A percentile compares a stretch with the other conserved stretches of the same genome.
Conservation (phyloP, 2,113 vertebrate genomes). For the Oophaga pumilio region DNA sequence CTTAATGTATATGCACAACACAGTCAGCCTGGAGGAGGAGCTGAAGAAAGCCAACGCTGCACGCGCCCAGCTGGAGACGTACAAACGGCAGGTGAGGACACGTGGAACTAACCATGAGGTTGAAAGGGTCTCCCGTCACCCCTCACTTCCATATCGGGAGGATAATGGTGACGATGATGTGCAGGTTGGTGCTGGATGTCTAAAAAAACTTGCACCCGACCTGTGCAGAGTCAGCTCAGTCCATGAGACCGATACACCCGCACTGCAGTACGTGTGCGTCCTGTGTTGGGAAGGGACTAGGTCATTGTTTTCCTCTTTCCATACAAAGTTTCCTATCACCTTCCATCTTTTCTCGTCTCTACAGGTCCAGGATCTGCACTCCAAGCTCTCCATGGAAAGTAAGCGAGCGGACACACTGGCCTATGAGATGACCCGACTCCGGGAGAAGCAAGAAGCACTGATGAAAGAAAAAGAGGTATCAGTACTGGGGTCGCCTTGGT, state of each 20-base stretch:
- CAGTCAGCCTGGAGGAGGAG: slow-evolving; percentile 92
- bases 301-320: neutral
- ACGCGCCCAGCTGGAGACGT: slow-evolving; percentile 89
- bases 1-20: slow-evolving; percentile 96
- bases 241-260: too few relatives aligned
- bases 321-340: neutral
- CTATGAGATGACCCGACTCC: slow-evolving; percentile 89
- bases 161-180: too few relatives aligned
- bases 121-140: too few relatives aligned
- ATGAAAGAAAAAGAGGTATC: slow-evolving; percentile 93
- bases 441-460: slow-evolving; percentile 89
- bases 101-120: neutral
- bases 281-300: too few relatives aligned
- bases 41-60: slow-evolving; percentile 93
- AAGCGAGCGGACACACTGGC: slow-evolving; percentile 90
- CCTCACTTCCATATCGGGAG: too few relatives aligned
- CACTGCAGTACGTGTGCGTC: too few relatives aligned
- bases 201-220: too few relatives aligned
- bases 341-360: neutral
- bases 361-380: slow-evolving; percentile 93
- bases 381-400: slow-evolving; percentile 88
- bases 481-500: neutral
- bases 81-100: slow-evolving; percentile 86
- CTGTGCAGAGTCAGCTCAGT: too few relatives aligned
- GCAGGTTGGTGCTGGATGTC: too few relatives aligned